These are phyloP conservation scores for Muschampia staudingeri DNA, from an alignment of 2,888 invertebrate species.

Conservation along the genomic window DNA sequence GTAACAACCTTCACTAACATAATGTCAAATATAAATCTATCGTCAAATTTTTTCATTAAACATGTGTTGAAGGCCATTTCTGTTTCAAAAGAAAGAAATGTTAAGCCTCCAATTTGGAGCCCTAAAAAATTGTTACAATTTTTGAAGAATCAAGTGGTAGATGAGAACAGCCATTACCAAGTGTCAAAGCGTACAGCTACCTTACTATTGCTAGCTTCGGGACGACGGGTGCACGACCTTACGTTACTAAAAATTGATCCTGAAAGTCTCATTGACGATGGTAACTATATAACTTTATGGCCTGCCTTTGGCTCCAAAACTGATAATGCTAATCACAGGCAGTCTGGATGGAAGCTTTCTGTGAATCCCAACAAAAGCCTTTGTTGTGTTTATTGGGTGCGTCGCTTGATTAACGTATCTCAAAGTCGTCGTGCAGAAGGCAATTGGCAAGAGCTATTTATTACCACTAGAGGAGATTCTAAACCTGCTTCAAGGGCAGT, in stretches of 20 bases:
- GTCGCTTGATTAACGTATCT: neutral
- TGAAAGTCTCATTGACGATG: slow-evolving; percentile 10
- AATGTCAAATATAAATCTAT: slow-evolving; percentile 30
- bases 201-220: slow-evolving; percentile 29
- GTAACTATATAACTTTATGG: slow-evolving; percentile 32
- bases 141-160: neutral
- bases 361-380: slow-evolving; percentile 33
- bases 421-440: neutral
- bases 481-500: slow-evolving; percentile 43
- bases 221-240: slow-evolving; percentile 44
- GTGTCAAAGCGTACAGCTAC: slow-evolving; percentile 34
- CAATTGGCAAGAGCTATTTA: slow-evolving; percentile 26
- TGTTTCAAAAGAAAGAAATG: slow-evolving; percentile 12
- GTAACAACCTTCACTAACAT: slow-evolving; percentile 44
- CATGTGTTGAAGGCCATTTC: slow-evolving; percentile 54
- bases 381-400: slow-evolving; percentile 34
- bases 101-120: slow-evolving; percentile 53
- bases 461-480: slow-evolving; percentile 33
- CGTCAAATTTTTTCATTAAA: slow-evolving; percentile 51
- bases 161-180: slow-evolving; percentile 32
- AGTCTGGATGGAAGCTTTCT: slow-evolving; percentile 45
- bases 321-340: slow-evolving; percentile 36
- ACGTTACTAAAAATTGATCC: slow-evolving; percentile 31
- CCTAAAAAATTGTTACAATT: slow-evolving; percentile 32
- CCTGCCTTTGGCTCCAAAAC: slow-evolving; percentile 50